Evolutionary conservation across 2,888 invertebrate genomes (phyloP).

Genomic region (Steromphala cineraria): DNA sequence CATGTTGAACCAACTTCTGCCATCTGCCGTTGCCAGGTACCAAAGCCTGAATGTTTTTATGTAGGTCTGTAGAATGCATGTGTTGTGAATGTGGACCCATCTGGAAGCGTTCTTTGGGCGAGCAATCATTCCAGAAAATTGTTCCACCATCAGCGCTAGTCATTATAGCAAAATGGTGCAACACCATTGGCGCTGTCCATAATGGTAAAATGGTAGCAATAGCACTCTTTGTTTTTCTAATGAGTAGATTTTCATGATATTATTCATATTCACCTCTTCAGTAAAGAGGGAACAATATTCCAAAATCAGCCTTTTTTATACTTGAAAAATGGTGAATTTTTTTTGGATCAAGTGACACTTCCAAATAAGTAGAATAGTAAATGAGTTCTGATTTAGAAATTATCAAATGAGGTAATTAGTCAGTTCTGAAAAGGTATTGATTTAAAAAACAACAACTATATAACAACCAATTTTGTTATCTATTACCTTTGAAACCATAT

Average conservation of each 20-base stretch:
- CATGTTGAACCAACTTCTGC: slow-evolving; percentile 1
- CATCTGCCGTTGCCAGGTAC: neutral
- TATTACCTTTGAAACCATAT: too few relatives aligned
- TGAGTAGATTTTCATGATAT: neutral
- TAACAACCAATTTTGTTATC: too few relatives aligned
- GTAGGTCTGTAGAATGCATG: neutral
- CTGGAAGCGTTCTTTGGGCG: neutral
- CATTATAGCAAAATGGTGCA: neutral
- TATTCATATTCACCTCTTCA: too few relatives aligned
- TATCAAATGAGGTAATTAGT: too few relatives aligned
- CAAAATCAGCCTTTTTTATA: too few relatives aligned
- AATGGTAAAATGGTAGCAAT: neutral
- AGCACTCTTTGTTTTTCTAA: neutral
- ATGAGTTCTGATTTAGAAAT: too few relatives aligned
- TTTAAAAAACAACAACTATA: too few relatives aligned
- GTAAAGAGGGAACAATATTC: too few relatives aligned
- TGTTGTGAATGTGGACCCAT: neutral
- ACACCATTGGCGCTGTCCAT: neutral
- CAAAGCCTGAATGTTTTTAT: neutral
- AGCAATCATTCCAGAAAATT: neutral
- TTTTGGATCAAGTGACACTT: too few relatives aligned
- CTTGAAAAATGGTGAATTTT: too few relatives aligned
- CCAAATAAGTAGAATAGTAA: too few relatives aligned
- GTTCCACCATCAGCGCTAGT: neutral
- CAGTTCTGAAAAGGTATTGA: too few relatives aligned